phyloP scores from a whole-genome alignment of 2,797 vertebrate genomes.

The Poecile montanus region DNA sequence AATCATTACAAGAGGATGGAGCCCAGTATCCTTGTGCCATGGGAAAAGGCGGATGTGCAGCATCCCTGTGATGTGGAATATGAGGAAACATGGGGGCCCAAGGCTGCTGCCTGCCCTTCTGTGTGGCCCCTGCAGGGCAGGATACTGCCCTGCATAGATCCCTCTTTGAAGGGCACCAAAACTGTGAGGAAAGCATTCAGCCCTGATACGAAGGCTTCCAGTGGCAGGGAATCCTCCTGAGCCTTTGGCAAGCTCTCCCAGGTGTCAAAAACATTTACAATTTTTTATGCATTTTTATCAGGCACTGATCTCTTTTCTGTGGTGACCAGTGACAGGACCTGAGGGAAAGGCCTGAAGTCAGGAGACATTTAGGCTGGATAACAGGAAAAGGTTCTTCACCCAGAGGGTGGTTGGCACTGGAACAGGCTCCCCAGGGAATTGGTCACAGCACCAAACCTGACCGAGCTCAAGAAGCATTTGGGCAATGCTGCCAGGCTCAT shows the following conservation, averaged over 20 bases:
- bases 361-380: background rate
- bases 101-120: background rate
- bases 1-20: background rate
- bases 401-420: background rate
- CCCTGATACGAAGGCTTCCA: background rate
- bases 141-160: background rate
- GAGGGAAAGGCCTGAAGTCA: background rate
- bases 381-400: background rate
- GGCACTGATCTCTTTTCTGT: background rate
- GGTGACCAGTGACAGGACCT: background rate
- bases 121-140: background rate
- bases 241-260: background rate
- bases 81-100: accelerated
- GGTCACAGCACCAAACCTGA: background rate
- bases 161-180: background rate
- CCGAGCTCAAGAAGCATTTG: background rate
- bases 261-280: background rate
- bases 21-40: background rate
- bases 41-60: background rate
- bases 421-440: background rate
- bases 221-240: background rate
- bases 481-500: background rate
- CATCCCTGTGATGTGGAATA: background rate
- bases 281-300: background rate
- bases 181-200: background rate